Evolutionary conservation across 2,113 vertebrate genomes (phyloP).

Genomic region (Oreocharis arfaki): DNA sequence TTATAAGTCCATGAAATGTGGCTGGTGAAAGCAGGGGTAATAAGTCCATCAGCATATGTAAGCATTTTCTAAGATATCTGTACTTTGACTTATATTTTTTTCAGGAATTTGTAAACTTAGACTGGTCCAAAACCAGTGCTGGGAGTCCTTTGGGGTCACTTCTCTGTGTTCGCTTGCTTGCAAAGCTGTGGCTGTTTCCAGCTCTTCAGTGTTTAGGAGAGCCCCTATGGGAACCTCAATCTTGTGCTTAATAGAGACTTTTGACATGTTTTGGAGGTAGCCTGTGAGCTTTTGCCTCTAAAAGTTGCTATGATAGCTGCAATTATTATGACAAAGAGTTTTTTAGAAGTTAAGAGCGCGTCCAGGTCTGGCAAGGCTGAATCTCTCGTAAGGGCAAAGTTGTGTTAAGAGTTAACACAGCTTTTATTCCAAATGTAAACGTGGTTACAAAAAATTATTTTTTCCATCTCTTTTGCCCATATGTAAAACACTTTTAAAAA

Average conservation of each 20-base stretch:
- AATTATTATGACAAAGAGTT: constrained; percentile 29
- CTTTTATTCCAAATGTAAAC: constrained; percentile 50
- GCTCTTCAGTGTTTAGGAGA: neutral
- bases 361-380: constrained; percentile 15
- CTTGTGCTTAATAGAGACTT: neutral
- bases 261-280: constrained; percentile 13
- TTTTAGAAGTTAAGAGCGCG: constrained; percentile 33
- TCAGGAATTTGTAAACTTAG: neutral
- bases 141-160: neutral
- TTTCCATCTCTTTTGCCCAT: constrained; percentile 55
- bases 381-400: constrained; percentile 20
- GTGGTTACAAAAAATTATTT: constrained; percentile 32
- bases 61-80: neutral
- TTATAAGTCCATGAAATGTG: neutral
- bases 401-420: constrained; percentile 52
- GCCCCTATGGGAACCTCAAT: neutral
- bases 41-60: neutral
- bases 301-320: constrained; percentile 14
- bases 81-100: neutral
- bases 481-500: constrained; percentile 36
- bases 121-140: neutral
- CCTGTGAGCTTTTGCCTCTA: constrained; percentile 16
- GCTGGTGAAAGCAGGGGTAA: neutral
- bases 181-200: neutral
- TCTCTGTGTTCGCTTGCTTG: neutral